Evolutionary conservation across 1,140 invertebrate genomes (phyloP).

Genomic region (Trigoniulus corallinus): DNA sequence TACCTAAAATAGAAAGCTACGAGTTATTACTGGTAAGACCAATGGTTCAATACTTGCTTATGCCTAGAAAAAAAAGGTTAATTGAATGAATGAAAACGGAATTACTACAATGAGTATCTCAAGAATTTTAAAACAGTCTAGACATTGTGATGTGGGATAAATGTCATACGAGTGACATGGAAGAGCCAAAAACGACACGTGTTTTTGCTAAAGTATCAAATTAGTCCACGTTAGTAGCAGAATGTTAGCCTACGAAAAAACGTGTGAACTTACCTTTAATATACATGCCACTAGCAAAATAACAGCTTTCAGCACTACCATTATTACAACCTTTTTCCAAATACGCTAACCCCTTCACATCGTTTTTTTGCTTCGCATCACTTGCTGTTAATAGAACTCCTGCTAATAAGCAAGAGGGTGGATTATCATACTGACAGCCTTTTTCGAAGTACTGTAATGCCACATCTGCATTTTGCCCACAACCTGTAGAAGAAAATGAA

Average conservation of each 20-base stretch:
- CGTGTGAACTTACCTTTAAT: conserved; percentile 38
- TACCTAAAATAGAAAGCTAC: conserved; percentile 56
- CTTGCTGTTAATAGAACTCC: conserved; percentile 42
- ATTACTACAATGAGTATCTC: too few relatives aligned
- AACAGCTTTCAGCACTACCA: conserved; percentile 53
- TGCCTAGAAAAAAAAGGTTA: too few relatives aligned
- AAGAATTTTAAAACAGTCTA: too few relatives aligned
- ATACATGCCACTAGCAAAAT: conserved; percentile 57
- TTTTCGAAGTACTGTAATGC: conserved; percentile 57
- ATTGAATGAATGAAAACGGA: too few relatives aligned
- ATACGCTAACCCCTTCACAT: conserved; percentile 38
- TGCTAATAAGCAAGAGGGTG: conserved; percentile 51
- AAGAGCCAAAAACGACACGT: too few relatives aligned
- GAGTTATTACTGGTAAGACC: too few relatives aligned
- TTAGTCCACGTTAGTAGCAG: conserved; percentile 46
- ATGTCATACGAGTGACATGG: too few relatives aligned
- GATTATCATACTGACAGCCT: conserved; percentile 50
- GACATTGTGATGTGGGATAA: too few relatives aligned
- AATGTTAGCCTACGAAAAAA: neutral
- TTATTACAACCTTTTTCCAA: conserved; percentile 51
- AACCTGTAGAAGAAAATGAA: neutral
- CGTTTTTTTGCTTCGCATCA: conserved; percentile 14
- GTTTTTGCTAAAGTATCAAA: too few relatives aligned
- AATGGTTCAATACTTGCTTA: too few relatives aligned
- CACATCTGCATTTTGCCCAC: conserved; percentile 15